Evolutionary conservation across 2,113 vertebrate species (phyloP), one percentile per base, ranked within the genome.

Genomic region (Conger conger): DNA sequence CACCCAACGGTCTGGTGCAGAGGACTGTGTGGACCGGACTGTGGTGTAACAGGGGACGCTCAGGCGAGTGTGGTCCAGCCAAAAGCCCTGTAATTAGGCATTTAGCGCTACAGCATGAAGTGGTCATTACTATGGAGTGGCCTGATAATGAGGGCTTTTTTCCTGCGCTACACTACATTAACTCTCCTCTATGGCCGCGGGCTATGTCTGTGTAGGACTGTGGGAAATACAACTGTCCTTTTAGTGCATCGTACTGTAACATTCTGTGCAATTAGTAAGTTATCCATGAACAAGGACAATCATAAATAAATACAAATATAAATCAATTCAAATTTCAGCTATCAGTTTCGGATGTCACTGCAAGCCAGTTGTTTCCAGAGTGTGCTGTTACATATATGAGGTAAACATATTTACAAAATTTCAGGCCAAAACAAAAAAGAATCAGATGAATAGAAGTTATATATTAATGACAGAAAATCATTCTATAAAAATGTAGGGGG

Each of bases 1-100:
- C 79, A 90, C 86, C 83, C 79, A 91, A 91, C 86, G 91, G 82
- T 63, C 86, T 83, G 54, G 54, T 50, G 90, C 89, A 79, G 87
- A 87, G 89, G 84, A 91, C 84, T 85, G 84, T 89, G 83, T 63
- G 90, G 81, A 85, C 89, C 91, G 88, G 88, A 78, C 30, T 78
- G 45, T 76, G 86, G 77, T 90, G 89, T 88, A 88, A 82, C 92
- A 86, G 90, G 87, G 82, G 90, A 92, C 60, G 90, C 68, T 90
- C 86, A 89, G 89, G 84, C 88, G 91, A 89, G 89, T 82, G 91
- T 92, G 88, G 89, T 87, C 86, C 89, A 87, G 82, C 82, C 0
- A 86, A 83, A 92, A 91, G 89, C 89, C n/a, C 84, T 80, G 16
- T 91, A 92, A 93, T 92, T 86, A 92, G 90, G 90, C 63, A 83